Base-by-base conservation (phyloP, 2,888 invertebrate genomes). In the Eupeodes luniger region DNA sequence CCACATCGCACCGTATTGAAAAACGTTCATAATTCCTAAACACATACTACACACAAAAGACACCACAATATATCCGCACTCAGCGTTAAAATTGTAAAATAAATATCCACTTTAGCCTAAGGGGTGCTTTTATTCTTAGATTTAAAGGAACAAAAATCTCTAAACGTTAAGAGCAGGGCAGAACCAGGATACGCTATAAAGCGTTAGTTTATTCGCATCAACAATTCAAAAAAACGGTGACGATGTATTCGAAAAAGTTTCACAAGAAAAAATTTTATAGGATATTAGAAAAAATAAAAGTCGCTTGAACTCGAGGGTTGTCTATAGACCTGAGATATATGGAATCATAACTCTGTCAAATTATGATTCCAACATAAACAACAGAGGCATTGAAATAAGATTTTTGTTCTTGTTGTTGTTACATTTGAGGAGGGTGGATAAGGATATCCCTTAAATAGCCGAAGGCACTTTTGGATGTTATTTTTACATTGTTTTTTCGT, bases 281-380 rank as follows among this genome's bases (percentile, higher is more conserved):
- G 27, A 9, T 81, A 66, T 70, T 84, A 78, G 74, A 85, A 88
- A 85, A 85, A 88, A 88, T 88, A 81, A 88, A 88, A 84, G 72
- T 74, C 78, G 27, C 36, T 64, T 49, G 27, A 75, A 59, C 27
- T 27, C 51, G 66, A 76, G 77, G 69, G 70, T 70, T 34, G 1
- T 36, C n/a, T 74, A 27, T 1, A 19, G 47, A 49, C 27, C 66
- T 47, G 3, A 14, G 5, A 49, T 16, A 40, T 66, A 51, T 61
- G 66, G 66, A 74, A 57, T 80, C 87, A 87, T 84, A 81, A 88
- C 81, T 80, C 76, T 59, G 79, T 86, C 85, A 85, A 85, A 81
- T 81, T 61, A 79, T 84, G 69, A 83, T 76, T 76, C 75, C 79
- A 64, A 72, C 19, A 76, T 70, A 83, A 80, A 82, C 64, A 87